These are phyloP conservation scores for Micromussa lordhowensis DNA, from an alignment of 92 coral and sea anemone genomes.

Conservation along the genomic window DNA sequence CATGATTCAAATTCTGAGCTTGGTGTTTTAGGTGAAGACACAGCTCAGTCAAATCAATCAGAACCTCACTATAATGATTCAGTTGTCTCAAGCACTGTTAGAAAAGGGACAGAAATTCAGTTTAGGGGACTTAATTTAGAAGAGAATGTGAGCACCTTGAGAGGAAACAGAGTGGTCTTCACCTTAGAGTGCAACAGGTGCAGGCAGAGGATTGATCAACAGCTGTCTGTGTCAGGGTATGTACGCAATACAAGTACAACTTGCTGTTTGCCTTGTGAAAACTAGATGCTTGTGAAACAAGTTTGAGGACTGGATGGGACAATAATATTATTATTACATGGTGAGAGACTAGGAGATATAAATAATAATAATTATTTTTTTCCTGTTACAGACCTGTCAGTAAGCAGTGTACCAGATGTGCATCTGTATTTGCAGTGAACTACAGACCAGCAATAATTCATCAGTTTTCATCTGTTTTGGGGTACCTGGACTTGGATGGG, in stretches of 20 bases:
- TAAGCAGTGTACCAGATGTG: constrained; percentile 80
- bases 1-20: neutral
- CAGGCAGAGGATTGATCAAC: constrained; percentile 72
- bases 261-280: neutral
- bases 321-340: neutral
- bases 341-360: too few species aligned
- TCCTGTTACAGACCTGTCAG: constrained; percentile 47
- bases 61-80: neutral
- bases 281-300: neutral
- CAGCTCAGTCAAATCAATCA: constrained; percentile 4
- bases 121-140: constrained; percentile 81
- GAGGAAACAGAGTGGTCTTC: constrained; percentile 69
- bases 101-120: constrained; percentile 88
- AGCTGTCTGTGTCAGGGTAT: constrained; percentile 59
- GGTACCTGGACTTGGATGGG: constrained; percentile 87
- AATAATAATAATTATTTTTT: too few species aligned
- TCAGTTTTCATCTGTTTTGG: constrained; percentile 81
- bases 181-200: constrained; percentile 88
- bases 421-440: constrained; percentile 60
- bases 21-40: neutral
- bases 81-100: constrained; percentile 8
- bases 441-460: constrained; percentile 85
- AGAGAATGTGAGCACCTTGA: constrained; percentile 82
- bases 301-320: neutral
- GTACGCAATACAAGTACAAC: neutral